phyloP scores from a whole-genome alignment of 2,113 vertebrate species.

The Nannobrachium achirus region DNA sequence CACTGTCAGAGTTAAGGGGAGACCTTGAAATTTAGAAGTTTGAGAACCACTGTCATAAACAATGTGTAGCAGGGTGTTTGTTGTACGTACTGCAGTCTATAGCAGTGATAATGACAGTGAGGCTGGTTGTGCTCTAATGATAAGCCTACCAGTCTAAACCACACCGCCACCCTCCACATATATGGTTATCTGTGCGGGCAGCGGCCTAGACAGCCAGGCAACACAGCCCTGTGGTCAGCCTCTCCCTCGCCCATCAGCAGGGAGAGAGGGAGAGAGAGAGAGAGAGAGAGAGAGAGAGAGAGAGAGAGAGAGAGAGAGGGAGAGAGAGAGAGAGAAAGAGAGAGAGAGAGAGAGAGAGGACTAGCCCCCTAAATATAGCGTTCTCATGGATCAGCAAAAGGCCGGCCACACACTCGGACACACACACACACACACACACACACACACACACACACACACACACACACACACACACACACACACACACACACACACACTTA shows the following conservation, averaged over 20 bases:
- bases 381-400: slow-evolving; percentile 52
- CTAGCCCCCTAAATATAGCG: slow-evolving; percentile 68
- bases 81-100: too few relatives aligned
- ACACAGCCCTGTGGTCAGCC: slow-evolving; percentile 69
- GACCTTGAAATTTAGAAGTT: too few relatives aligned
- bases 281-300: slow-evolving; percentile 31
- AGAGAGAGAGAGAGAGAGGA: slow-evolving; percentile 25
- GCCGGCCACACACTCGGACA: slow-evolving; percentile 54
- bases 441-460: not conserved
- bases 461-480: slow-evolving; percentile 1
- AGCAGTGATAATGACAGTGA: slow-evolving; percentile 28
- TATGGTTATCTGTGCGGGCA: slow-evolving; percentile 67
- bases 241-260: slow-evolving; percentile 56
- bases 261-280: not conserved
- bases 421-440: slow-evolving; percentile 5
- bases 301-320: slow-evolving; percentile 5
- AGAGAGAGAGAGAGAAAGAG: slow-evolving; percentile 20
- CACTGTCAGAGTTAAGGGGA: too few relatives aligned
- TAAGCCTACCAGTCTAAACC: slow-evolving; percentile 59
- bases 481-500: slow-evolving; percentile 20
- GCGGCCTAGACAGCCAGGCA: slow-evolving; percentile 72
- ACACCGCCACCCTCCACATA: slow-evolving; percentile 57
- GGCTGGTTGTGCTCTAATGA: slow-evolving; percentile 48
- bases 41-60: too few relatives aligned
- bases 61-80: too few relatives aligned